These are phyloP conservation scores for Caenorhabditis macrosperma DNA, from an alignment of 2,888 invertebrate species.

Conservation along the genomic window DNA sequence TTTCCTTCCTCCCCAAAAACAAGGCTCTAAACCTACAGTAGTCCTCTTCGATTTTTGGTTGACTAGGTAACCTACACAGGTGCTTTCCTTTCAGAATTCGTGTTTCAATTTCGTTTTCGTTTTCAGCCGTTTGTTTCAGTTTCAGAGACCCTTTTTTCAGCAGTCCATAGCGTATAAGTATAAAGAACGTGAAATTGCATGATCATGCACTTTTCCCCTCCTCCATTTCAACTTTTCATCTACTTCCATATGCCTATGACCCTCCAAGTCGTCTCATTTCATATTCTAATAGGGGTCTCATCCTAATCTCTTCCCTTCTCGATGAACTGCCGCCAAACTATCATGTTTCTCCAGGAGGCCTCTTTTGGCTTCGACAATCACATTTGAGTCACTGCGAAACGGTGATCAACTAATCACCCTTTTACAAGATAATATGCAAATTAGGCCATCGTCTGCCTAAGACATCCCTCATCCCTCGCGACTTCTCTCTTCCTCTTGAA, in stretches of 20 bases:
- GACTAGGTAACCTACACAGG: no score
- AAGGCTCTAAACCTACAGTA: background rate
- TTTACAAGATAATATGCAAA: no score
- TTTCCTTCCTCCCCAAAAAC: no score
- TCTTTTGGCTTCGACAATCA: no score
- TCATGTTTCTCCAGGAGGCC: constrained; percentile 33
- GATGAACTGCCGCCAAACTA: constrained; percentile 3
- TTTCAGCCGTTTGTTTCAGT: background rate
- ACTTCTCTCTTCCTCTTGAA: no score
- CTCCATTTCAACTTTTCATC: constrained; percentile 4
- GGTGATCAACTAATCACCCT: no score
- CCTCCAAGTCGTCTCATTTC: constrained; percentile 29
- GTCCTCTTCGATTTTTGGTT: background rate
- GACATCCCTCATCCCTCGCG: no score
- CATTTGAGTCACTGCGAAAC: no score
- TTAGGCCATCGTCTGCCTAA: no score
- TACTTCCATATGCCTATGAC: constrained; percentile 18
- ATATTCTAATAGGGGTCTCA: constrained; percentile 37
- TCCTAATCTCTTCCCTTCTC: constrained; percentile 27
- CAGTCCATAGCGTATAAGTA: no score
- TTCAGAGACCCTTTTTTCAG: no score
- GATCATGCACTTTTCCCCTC: background rate
- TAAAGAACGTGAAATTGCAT: background rate
- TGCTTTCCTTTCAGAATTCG: no score
- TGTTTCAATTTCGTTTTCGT: background rate